phyloP scores from a whole-genome alignment of 2,888 invertebrate genomes.

The Barypeithes pellucidus region DNA sequence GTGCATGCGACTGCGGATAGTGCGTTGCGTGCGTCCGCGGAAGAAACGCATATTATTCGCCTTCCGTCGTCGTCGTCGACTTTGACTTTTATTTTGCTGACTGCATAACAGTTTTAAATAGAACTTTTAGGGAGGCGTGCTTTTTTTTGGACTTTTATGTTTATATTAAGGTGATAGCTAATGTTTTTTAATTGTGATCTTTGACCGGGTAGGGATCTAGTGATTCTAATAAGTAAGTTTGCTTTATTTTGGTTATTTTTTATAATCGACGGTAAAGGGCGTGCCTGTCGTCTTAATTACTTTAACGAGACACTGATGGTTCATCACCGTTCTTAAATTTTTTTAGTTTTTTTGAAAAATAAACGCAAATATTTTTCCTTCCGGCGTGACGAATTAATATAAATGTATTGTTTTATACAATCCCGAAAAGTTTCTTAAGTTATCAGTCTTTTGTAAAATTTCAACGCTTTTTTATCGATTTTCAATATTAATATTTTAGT shows the following conservation, averaged over 20 bases:
- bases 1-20: slow-evolving; percentile 55
- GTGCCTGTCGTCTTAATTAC: not conserved
- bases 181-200: slow-evolving; percentile 56
- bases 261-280: not conserved
- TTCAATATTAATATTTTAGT: too few relatives aligned
- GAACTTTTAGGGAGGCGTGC: slow-evolving; percentile 32
- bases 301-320: not conserved
- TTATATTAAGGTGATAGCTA: slow-evolving; percentile 35
- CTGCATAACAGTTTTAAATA: slow-evolving; percentile 37
- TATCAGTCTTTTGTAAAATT: too few relatives aligned
- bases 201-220: slow-evolving; percentile 57
- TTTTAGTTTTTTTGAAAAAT: too few relatives aligned
- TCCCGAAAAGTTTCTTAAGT: too few relatives aligned
- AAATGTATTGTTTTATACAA: too few relatives aligned
- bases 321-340: too few relatives aligned
- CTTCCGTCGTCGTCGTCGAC: slow-evolving; percentile 32
- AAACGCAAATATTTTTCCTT: too few relatives aligned
- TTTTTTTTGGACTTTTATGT: slow-evolving; percentile 18
- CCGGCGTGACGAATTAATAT: too few relatives aligned
- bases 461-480: too few relatives aligned
- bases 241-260: slow-evolving; percentile 7
- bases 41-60: slow-evolving; percentile 50
- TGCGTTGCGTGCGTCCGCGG: slow-evolving; percentile 51
- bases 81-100: slow-evolving; percentile 44
- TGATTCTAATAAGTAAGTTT: slow-evolving; percentile 42